A percentile compares a stretch with the other conserved stretches of the same genome.
These are phyloP conservation scores for Odontomyia ornata DNA, from an alignment of 2,888 invertebrate genomes.

Conservation along the genomic window DNA sequence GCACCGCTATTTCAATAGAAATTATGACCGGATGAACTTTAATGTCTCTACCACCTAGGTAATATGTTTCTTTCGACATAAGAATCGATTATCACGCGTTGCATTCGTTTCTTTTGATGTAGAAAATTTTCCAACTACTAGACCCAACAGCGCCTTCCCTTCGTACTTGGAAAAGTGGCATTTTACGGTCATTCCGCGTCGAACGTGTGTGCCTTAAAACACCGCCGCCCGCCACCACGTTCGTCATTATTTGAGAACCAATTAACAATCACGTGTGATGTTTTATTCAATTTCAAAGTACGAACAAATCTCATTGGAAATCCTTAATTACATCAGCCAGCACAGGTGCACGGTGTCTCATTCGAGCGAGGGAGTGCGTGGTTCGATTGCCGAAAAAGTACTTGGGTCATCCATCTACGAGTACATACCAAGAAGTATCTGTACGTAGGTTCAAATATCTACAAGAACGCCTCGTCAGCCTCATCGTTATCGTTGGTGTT, in stretches of 20 bases:
- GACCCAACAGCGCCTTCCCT: too few relatives aligned
- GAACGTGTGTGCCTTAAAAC: not conserved
- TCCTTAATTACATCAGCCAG: slow-evolving; percentile 15
- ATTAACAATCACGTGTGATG: slow-evolving; percentile 27
- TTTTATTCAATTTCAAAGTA: slow-evolving; percentile 12
- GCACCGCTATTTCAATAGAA: not conserved
- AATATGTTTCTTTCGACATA: too few relatives aligned
- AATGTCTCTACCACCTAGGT: not conserved
- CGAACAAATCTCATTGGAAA: not conserved
- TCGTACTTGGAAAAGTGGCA: not conserved
- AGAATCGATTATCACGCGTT: too few relatives aligned
- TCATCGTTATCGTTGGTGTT: too few relatives aligned
- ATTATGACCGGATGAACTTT: not conserved
- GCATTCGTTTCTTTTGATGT: too few relatives aligned
- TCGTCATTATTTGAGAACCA: not conserved
- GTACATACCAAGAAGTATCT: slow-evolving; percentile 10
- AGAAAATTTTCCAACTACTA: too few relatives aligned
- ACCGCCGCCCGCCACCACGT: not conserved
- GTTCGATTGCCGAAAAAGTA: not conserved
- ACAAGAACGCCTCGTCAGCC: too few relatives aligned
- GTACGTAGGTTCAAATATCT: too few relatives aligned
- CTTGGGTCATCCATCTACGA: too few relatives aligned
- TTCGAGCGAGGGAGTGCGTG: not conserved
- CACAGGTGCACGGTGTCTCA: slow-evolving; percentile 19
- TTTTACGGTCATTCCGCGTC: slow-evolving; percentile 19